phyloP scores from a whole-genome alignment of 2,797 vertebrate genomes.

The Sylvia borin region DNA sequence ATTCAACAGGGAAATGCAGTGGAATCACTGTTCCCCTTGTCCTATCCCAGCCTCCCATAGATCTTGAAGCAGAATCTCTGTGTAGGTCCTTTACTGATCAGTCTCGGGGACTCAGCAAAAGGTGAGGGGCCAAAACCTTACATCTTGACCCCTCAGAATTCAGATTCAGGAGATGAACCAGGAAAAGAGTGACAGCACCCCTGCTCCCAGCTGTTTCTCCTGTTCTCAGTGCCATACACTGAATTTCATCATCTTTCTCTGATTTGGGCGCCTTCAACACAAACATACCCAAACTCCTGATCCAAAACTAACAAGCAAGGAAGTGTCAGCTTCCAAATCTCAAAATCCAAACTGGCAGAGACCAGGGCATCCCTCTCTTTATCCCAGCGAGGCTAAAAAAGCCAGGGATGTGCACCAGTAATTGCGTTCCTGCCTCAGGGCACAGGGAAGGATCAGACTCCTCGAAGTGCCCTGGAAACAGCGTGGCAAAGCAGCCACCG shows the following conservation, averaged over 20 bases:
- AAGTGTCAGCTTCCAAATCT: not conserved
- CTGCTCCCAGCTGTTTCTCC: not conserved
- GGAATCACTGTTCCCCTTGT: fast-evolving
- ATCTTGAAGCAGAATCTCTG: not conserved
- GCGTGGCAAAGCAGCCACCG: not conserved
- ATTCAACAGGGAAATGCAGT: not conserved
- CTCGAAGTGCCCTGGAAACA: not conserved
- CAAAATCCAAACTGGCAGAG: not conserved
- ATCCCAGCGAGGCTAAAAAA: not conserved
- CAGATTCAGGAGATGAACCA: not conserved
- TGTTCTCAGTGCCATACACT: not conserved
- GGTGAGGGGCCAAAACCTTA: not conserved
- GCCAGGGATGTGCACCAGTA: not conserved
- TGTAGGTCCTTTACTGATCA: not conserved
- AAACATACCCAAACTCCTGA: not conserved
- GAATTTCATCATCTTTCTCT: not conserved
- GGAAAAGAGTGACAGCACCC: not conserved
- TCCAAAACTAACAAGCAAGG: fast-evolving
- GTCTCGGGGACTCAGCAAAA: not conserved
- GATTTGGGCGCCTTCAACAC: not conserved
- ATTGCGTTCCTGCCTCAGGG: not conserved
- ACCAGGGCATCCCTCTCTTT: not conserved
- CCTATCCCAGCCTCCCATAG: not conserved
- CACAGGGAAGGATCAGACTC: not conserved
- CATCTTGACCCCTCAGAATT: not conserved